phyloP scores from a whole-genome alignment of 2,888 invertebrate genomes.

The Scaeva pyrastri region DNA sequence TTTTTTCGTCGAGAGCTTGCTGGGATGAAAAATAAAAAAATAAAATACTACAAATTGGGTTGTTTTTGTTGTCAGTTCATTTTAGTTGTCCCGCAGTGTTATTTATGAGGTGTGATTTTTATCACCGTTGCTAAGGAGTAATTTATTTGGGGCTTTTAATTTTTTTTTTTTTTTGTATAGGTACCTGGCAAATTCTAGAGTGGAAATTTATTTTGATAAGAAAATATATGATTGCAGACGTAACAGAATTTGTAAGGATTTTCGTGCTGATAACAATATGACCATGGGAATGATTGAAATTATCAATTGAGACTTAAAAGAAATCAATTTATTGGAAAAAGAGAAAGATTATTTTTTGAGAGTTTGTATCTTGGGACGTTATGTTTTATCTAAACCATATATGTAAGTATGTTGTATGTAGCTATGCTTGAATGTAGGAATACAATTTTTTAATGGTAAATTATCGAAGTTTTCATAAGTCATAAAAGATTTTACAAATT shows the following conservation, averaged over 20 bases:
- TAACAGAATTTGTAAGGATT: background rate
- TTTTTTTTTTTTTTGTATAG: background rate
- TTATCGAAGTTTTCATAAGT: too few species aligned
- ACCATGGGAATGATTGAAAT: background rate
- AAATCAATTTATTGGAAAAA: background rate
- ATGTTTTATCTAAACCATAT: too few species aligned
- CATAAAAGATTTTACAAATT: too few species aligned
- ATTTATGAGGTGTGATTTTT: slow-evolving; percentile 62
- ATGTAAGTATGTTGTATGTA: too few species aligned
- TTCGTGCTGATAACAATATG: background rate
- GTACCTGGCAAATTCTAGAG: slow-evolving; percentile 9
- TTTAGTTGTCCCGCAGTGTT: slow-evolving; percentile 55
- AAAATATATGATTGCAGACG: background rate
- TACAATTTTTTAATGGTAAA: too few species aligned
- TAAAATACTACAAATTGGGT: slow-evolving; percentile 53
- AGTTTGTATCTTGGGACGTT: too few species aligned
- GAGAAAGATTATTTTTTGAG: too few species aligned
- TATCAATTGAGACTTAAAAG: background rate
- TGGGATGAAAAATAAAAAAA: slow-evolving; percentile 11
- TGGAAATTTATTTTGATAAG: background rate
- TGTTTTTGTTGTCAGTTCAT: background rate
- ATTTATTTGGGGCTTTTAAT: slow-evolving; percentile 8
- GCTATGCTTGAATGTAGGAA: too few species aligned
- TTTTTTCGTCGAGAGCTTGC: slow-evolving; percentile 31
- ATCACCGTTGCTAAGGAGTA: slow-evolving; percentile 26